phyloP scores from a whole-genome alignment of 2,888 invertebrate genomes.

The Neoitamus cyanurus region DNA sequence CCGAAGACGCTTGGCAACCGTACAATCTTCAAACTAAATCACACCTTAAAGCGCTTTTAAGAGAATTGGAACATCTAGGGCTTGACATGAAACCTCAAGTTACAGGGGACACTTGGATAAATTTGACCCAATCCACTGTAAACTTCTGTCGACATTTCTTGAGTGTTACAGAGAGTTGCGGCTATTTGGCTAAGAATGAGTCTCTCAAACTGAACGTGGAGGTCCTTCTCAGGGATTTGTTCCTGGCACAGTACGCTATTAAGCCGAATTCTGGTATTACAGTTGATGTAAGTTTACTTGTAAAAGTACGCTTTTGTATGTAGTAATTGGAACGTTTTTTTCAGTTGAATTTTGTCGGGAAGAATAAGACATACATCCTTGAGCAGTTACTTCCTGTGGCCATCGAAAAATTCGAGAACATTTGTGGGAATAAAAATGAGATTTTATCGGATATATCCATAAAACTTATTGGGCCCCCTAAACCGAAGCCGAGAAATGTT shows the following conservation, averaged over 20 bases:
- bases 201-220: slow-evolving; percentile 61
- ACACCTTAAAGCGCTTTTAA: slow-evolving; percentile 62
- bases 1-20: slow-evolving; percentile 66
- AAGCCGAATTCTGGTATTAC: slow-evolving; percentile 61
- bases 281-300: slow-evolving; percentile 61
- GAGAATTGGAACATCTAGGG: slow-evolving; percentile 63
- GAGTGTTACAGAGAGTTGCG: slow-evolving; percentile 63
- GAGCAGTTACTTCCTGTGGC: slow-evolving; percentile 64
- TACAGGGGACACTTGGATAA: slow-evolving; percentile 66
- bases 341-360: slow-evolving; percentile 65
- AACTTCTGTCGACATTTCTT: slow-evolving; percentile 64
- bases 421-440: slow-evolving; percentile 60
- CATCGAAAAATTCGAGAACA: slow-evolving; percentile 62
- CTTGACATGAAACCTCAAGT: slow-evolving; percentile 63
- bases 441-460: slow-evolving; percentile 59
- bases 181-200: slow-evolving; percentile 63
- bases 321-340: neutral
- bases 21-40: slow-evolving; percentile 65
- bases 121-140: slow-evolving; percentile 64
- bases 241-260: slow-evolving; percentile 62
- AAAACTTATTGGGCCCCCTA: slow-evolving; percentile 59
- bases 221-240: slow-evolving; percentile 61
- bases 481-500: slow-evolving; percentile 65
- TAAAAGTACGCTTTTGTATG: neutral
- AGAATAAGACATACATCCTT: slow-evolving; percentile 63